Evolutionary conservation across 2,888 invertebrate species (phyloP), one percentile per base, ranked within the genome.

Genomic region (Taenaris catops): DNA sequence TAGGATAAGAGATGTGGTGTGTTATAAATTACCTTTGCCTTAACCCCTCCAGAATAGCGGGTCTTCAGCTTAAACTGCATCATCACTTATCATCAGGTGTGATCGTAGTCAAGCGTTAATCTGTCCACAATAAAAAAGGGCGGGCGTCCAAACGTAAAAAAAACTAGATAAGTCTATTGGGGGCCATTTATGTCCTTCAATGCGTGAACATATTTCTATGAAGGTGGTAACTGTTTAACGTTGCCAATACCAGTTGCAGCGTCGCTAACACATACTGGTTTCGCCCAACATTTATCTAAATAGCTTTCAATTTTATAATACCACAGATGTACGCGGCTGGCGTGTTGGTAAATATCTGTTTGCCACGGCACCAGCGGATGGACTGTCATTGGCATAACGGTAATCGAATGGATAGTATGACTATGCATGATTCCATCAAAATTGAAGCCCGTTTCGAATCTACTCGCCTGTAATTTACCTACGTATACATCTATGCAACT

Each of bases 341-440:
- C 47, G 39, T 42, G 42, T 34, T 41, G 31, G 45, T 42, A 45
- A 48, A 36, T 41, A 42, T 42, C 36, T 7, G 40, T 44, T 46
- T 34, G 23, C 35, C 32, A 34, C 34, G 35, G 25, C 25, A 16
- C 29, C 34, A 36, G 24, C 26, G 38, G 40, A 41, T 27, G 48
- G 59, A 57, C 63, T 76, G 71, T 70, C 79, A 73, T 76, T 74
- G 68, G 44, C 12, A 21, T 78, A 81, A 78, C 81, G 78, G 81
- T 72, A 72, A 44, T 41, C 43, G 58, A 65, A 78, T 73, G 69
- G 66, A 68, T 65, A 59, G 61, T 70, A 79, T 79, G 81, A 79
- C 80, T 66, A 44, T 52, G 75, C 80, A 78, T 68, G 63, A 76
- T 78, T 79, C 64, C 62, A 66, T 63, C 53, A 70, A 76, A 72